phyloP scores from a whole-genome alignment of 1,140 invertebrate genomes.

The Mactra quadrangularis region DNA sequence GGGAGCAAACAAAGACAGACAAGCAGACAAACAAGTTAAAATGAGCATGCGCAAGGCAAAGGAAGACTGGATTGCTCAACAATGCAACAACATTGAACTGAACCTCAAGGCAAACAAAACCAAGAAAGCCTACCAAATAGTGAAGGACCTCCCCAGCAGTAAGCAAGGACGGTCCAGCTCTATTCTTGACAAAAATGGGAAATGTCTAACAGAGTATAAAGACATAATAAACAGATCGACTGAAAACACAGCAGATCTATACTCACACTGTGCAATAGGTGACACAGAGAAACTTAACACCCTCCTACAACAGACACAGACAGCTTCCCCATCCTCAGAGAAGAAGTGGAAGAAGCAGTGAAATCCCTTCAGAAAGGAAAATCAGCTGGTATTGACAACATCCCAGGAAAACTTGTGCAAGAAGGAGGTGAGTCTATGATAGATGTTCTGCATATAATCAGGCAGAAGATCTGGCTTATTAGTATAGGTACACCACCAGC shows the following conservation, averaged over 20 bases:
- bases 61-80: conserved; percentile 40
- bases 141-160: conserved; percentile 3
- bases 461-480: conserved; percentile 58
- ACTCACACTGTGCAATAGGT: too few relatives aligned
- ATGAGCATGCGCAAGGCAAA: conserved; percentile 43
- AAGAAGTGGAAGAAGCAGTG: conserved; percentile 61
- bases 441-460: conserved; percentile 13
- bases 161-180: background rate
- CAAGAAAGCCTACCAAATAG: conserved; percentile 36
- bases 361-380: conserved; percentile 62
- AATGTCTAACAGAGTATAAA: background rate
- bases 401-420: conserved; percentile 58
- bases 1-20: conserved; percentile 38
- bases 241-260: too few relatives aligned
- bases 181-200: background rate
- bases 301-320: too few relatives aligned
- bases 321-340: too few relatives aligned
- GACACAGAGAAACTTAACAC: too few relatives aligned
- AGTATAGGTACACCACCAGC: too few relatives aligned
- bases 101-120: background rate
- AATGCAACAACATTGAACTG: conserved; percentile 15
- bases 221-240: background rate
- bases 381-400: conserved; percentile 64
- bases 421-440: conserved; percentile 39
- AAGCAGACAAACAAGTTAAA: conserved; percentile 45